Evolutionary conservation across 2,113 vertebrate species (phyloP).

Genomic region (Phainopepla nitens): DNA sequence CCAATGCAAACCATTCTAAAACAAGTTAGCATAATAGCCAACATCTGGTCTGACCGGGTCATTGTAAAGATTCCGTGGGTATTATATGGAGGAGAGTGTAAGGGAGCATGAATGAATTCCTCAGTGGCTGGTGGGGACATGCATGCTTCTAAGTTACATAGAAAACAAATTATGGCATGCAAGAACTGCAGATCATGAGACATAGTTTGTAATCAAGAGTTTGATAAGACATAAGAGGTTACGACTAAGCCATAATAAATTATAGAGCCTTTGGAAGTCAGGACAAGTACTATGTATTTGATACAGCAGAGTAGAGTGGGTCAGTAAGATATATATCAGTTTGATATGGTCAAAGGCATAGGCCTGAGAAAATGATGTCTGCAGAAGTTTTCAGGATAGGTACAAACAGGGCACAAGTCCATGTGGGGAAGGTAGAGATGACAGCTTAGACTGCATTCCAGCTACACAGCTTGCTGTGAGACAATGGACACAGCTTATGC

Average conservation of each 20-base stretch:
- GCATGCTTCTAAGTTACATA: background rate
- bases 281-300: background rate
- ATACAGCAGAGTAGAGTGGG: fast-evolving
- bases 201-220: background rate
- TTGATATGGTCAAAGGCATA: background rate
- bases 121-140: background rate
- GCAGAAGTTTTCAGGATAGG: background rate
- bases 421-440: fast-evolving
- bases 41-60: background rate
- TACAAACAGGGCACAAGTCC: background rate
- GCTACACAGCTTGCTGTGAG: background rate
- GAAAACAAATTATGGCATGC: background rate
- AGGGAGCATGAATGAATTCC: background rate
- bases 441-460: background rate
- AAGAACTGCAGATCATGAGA: background rate
- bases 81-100: background rate
- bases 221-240: background rate
- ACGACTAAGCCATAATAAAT: background rate
- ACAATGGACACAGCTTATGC: background rate
- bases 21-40: background rate
- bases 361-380: background rate
- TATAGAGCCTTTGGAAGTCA: background rate
- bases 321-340: background rate
- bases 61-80: background rate
- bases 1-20: background rate